These are phyloP conservation scores for Scaptodrosophila lebanonensis DNA, from an alignment of 1,140 invertebrate species.

Conservation along the genomic window DNA sequence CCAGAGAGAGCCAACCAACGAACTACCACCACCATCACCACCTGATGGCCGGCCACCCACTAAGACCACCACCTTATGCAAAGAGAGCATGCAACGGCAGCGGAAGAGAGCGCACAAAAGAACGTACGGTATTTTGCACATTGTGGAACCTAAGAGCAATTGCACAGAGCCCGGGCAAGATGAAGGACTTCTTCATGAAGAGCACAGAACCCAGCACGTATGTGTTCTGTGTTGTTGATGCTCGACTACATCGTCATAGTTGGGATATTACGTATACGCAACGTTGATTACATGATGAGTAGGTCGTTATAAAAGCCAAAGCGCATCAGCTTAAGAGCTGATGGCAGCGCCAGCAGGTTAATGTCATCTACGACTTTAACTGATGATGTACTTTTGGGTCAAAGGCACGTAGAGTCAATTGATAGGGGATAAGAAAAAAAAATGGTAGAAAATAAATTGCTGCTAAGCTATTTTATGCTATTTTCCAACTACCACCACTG, in stretches of 20 bases:
- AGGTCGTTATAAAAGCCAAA: slow-evolving; percentile 14
- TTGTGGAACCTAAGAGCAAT: slow-evolving; percentile 42
- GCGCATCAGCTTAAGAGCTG: background rate
- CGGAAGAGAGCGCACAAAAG: background rate
- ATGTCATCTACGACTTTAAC: background rate
- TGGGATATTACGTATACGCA: slow-evolving; percentile 11
- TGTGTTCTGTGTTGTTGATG: slow-evolving; percentile 15
- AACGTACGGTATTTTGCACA: background rate
- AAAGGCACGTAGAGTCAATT: slow-evolving; percentile 35
- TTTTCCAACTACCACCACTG: no score
- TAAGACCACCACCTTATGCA: no score
- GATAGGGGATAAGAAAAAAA: slow-evolving; percentile 41
- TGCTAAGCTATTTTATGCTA: no score
- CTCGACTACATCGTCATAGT: background rate
- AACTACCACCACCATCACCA: no score
- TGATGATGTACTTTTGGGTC: slow-evolving; percentile 28
- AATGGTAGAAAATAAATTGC: no score
- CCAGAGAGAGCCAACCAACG: slow-evolving; percentile 8
- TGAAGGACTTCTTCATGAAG: slow-evolving; percentile 7
- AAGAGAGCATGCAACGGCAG: slow-evolving; percentile 1
- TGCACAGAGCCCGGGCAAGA: slow-evolving; percentile 29
- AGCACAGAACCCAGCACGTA: slow-evolving; percentile 24
- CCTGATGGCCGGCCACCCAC: no score
- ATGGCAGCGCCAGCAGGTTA: background rate
- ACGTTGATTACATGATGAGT: slow-evolving; percentile 59